Conservation (phyloP, 2,113 vertebrate species). For the Solea solea region DNA sequence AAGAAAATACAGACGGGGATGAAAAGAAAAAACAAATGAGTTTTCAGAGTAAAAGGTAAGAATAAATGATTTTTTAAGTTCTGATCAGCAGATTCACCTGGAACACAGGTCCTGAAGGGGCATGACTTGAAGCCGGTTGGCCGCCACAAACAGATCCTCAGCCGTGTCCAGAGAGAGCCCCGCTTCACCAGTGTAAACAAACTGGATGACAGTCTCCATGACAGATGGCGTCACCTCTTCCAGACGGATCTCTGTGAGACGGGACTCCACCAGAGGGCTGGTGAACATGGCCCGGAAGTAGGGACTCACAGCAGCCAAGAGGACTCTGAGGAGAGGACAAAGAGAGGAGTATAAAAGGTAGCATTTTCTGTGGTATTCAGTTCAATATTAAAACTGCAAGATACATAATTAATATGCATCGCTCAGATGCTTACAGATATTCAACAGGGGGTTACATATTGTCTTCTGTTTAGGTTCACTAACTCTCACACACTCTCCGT, state of each 20-base stretch:
- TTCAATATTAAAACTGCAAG: no score
- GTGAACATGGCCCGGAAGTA: constrained; percentile 88
- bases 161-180: constrained; percentile 83
- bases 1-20: not conserved
- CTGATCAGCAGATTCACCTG: constrained; percentile 71
- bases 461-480: no score
- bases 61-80: not conserved
- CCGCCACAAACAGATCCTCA: constrained; percentile 85
- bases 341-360: not conserved
- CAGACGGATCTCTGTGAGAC: constrained; percentile 83
- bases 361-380: not conserved
- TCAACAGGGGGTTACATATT: no score
- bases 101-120: constrained; percentile 85
- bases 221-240: constrained; percentile 83
- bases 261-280: constrained; percentile 85
- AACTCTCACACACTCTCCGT: no score
- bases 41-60: not conserved
- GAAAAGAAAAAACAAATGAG: not conserved
- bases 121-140: constrained; percentile 85
- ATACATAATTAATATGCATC: no score
- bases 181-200: constrained; percentile 84
- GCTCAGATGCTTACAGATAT: no score
- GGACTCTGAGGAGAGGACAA: constrained; percentile 71
- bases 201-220: constrained; percentile 84
- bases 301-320: constrained; percentile 84